Evolutionary conservation across 2,113 vertebrate species (phyloP).

Genomic region (Bungarus multicinctus): DNA sequence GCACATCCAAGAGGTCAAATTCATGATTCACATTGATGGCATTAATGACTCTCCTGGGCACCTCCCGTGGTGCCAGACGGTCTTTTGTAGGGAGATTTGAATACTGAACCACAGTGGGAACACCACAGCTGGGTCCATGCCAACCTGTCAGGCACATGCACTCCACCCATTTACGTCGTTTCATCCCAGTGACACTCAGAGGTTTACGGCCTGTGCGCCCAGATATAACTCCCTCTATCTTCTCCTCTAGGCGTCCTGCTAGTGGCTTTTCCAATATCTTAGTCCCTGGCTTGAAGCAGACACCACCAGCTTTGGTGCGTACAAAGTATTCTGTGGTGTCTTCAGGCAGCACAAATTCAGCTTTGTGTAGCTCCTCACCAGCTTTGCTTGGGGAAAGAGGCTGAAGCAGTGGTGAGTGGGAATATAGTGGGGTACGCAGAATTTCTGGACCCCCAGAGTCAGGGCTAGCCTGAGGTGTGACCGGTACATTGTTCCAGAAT

Average conservation of each 20-base stretch:
- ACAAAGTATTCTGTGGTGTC: constrained; percentile 85
- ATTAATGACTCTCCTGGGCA: constrained; percentile 88
- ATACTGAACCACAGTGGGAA: constrained; percentile 96
- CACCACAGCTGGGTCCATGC: constrained; percentile 96
- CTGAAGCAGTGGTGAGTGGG: constrained; percentile 69
- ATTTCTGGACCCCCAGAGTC: constrained; percentile 73
- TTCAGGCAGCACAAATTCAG: constrained; percentile 76
- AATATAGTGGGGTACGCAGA: constrained; percentile 71
- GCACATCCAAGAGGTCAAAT: constrained; percentile 92
- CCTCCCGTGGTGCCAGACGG: constrained; percentile 82
- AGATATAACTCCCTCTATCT: neutral
- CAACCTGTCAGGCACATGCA: constrained; percentile 92
- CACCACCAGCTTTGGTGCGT: constrained; percentile 88
- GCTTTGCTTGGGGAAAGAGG: constrained; percentile 62
- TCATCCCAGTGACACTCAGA: constrained; percentile 42
- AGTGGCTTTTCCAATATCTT: constrained; percentile 81
- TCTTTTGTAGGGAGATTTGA: constrained; percentile 98
- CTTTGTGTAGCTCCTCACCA: constrained; percentile 75
- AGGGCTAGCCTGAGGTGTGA: constrained; percentile 80
- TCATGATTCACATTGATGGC: constrained; percentile 98
- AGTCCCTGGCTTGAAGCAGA: constrained; percentile 92
- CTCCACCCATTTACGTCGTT: constrained; percentile 86
- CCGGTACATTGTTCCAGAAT: constrained; percentile 90
- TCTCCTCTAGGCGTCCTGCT: constrained; percentile 51
- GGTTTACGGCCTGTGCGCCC: constrained; percentile 50